Conservation (phyloP, 2,797 vertebrate genomes). For the Benthosema pterotum region DNA sequence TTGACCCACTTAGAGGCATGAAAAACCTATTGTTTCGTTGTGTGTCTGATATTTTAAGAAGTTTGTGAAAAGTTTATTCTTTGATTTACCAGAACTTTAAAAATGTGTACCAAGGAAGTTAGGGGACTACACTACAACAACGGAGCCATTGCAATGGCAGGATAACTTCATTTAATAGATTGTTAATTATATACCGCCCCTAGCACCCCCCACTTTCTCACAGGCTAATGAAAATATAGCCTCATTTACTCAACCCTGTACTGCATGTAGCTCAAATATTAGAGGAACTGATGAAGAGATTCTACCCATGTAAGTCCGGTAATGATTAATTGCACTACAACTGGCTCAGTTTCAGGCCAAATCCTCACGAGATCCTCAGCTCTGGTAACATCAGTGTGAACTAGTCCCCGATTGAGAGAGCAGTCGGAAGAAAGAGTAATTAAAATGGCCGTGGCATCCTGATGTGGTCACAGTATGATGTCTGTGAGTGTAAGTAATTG, state of each 20-base stretch:
- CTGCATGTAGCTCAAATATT: background rate
- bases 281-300: conserved; percentile 10
- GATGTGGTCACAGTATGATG: background rate
- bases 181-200: too few relatives aligned
- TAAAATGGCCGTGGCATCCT: conserved; percentile 15
- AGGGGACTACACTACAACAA: too few relatives aligned
- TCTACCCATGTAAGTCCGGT: conserved; percentile 16
- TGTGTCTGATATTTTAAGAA: too few relatives aligned
- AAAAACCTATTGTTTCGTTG: too few relatives aligned
- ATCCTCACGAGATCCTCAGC: conserved; percentile 24
- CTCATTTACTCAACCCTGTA: background rate
- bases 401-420: conserved; percentile 8
- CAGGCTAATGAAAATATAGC: background rate
- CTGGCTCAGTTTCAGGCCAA: conserved; percentile 9
- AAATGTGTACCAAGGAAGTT: too few relatives aligned
- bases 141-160: too few relatives aligned
- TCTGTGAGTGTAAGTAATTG: too few relatives aligned
- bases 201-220: background rate
- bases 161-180: too few relatives aligned
- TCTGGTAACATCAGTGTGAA: conserved; percentile 20
- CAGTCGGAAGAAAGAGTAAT: conserved; percentile 11
- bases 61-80: too few relatives aligned
- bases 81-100: too few relatives aligned
- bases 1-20: too few relatives aligned
- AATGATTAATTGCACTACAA: conserved; percentile 42